phyloP scores from a whole-genome alignment of 2,113 vertebrate genomes.

The Brachionichthys hirsutus region DNA sequence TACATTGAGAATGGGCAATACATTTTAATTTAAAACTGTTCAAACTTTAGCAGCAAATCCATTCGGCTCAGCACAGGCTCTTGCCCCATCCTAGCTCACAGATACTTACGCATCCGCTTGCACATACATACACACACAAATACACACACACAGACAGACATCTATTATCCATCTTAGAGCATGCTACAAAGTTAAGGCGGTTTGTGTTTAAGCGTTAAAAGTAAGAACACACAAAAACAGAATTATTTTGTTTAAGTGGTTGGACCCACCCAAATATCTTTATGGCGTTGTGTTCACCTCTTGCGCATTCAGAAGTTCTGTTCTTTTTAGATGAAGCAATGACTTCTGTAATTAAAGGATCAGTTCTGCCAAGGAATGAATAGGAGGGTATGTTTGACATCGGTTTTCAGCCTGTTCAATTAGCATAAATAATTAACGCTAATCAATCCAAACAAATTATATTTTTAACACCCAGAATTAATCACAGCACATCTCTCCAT shows the following conservation, averaged over 20 bases:
- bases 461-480: conserved; percentile 82
- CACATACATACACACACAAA: conserved; percentile 23
- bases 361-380: conserved; percentile 68
- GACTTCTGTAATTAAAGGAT: conserved; percentile 79
- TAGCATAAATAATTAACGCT: conserved; percentile 88
- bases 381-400: conserved; percentile 78
- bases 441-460: conserved; percentile 82
- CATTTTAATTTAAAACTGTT: conserved; percentile 99
- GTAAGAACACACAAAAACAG: too few relatives aligned
- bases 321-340: conserved; percentile 81
- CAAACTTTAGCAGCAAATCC: conserved; percentile 94
- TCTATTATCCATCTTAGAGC: too few relatives aligned
- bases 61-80: conserved; percentile 84
- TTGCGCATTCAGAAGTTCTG: too few relatives aligned
- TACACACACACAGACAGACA: conserved; percentile 10
- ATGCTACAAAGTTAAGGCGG: too few relatives aligned
- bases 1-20: conserved; percentile 95
- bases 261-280: too few relatives aligned
- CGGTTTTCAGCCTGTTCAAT: conserved; percentile 84
- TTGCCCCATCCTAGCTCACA: conserved; percentile 69
- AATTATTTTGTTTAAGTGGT: too few relatives aligned
- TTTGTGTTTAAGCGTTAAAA: too few relatives aligned
- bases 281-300: too few relatives aligned
- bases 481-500: conserved; percentile 75
- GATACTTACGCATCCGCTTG: conserved; percentile 26